phyloP scores from a whole-genome alignment of 1,140 invertebrate genomes.

The Odontomachus brunneus region DNA sequence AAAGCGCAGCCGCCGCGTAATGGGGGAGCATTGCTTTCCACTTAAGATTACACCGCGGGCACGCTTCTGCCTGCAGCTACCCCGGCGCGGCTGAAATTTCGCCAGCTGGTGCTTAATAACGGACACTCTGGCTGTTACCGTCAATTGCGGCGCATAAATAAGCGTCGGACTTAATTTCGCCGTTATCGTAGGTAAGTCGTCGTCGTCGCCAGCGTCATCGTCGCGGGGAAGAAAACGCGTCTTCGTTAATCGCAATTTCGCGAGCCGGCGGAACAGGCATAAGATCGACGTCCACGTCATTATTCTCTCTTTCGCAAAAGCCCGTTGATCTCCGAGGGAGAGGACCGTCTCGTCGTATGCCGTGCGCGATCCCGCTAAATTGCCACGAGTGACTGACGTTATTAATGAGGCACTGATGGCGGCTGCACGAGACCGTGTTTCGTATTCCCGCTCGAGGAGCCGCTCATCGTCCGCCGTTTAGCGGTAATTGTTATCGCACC shows the following conservation, averaged over 20 bases:
- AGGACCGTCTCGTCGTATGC: conserved; percentile 7
- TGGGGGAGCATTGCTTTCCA: conserved; percentile 72
- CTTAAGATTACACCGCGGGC: conserved; percentile 63
- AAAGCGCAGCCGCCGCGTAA: conserved; percentile 65
- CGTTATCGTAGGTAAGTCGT: conserved; percentile 14
- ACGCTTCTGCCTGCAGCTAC: conserved; percentile 13
- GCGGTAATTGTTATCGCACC: conserved; percentile 71
- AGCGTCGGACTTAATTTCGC: conserved; percentile 49
- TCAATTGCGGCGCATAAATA: conserved; percentile 46
- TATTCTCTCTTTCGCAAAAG: conserved; percentile 65
- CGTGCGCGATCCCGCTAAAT: conserved; percentile 62
- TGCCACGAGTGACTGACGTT: conserved; percentile 71
- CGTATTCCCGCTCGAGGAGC: conserved; percentile 68
- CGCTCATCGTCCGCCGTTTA: conserved; percentile 72
- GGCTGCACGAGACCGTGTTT: conserved; percentile 65
- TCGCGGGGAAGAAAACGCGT: conserved; percentile 21
- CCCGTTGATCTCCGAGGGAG: conserved; percentile 17
- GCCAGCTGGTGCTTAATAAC: conserved; percentile 64
- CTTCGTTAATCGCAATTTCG: conserved; percentile 71
- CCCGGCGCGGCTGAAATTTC: conserved; percentile 26
- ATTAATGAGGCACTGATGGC: conserved; percentile 76
- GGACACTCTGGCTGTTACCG: conserved; percentile 33
- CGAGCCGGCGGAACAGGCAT: conserved; percentile 19
- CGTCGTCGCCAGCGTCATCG: neutral
- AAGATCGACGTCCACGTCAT: conserved; percentile 68